phyloP scores from a whole-genome alignment of 2,888 invertebrate genomes.

The Heliconius charithonia region DNA sequence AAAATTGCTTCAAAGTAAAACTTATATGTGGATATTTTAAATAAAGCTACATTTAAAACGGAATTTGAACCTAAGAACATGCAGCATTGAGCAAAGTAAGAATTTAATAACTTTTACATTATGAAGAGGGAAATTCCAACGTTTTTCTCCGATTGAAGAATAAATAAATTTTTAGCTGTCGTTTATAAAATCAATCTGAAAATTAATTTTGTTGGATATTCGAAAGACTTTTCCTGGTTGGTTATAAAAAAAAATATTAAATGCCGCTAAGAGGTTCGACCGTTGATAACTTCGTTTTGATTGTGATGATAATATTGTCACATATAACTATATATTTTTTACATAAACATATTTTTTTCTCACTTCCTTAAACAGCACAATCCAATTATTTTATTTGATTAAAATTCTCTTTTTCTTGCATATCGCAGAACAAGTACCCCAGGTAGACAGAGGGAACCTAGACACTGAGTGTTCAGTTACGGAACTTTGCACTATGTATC shows the following conservation, averaged over 20 bases:
- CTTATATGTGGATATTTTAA: no score
- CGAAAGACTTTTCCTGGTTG: conserved; percentile 4
- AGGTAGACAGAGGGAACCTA: no score
- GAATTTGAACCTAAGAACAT: no score
- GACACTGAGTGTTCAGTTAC: no score
- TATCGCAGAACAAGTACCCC: not conserved
- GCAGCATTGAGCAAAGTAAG: not conserved
- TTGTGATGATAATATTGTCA: not conserved
- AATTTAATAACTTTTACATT: not conserved
- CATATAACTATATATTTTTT: not conserved
- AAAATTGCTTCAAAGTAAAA: no score
- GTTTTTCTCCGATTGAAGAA: not conserved
- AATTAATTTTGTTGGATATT: conserved; percentile 9
- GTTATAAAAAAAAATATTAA: not conserved
- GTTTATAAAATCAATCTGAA: conserved; percentile 5
- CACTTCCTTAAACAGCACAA: not conserved
- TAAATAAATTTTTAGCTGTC: not conserved
- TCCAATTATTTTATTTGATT: no score
- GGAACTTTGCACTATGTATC: no score
- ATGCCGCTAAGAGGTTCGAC: not conserved
- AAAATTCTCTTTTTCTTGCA: not conserved
- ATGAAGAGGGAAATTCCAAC: not conserved
- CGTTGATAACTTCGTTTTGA: not conserved
- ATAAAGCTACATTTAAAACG: no score
- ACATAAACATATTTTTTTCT: not conserved